Conservation (phyloP, 2,113 vertebrate species). For the Micronisus gabar region DNA sequence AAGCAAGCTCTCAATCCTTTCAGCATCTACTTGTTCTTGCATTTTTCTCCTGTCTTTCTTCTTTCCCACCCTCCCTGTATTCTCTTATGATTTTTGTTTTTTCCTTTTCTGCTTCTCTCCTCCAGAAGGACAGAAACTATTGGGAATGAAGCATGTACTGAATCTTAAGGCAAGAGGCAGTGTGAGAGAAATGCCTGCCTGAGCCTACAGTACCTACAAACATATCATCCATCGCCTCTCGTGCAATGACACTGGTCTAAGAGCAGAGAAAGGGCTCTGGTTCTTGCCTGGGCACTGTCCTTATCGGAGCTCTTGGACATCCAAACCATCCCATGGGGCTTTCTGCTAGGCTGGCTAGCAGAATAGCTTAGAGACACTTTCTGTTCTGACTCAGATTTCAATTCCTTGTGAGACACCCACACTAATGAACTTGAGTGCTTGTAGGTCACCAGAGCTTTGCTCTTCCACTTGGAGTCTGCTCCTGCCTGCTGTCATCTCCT, state of each 20-base stretch:
- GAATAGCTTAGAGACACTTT: not conserved
- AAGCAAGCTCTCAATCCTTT: not conserved
- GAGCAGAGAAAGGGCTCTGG: not conserved
- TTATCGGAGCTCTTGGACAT: not conserved
- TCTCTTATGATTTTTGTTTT: not conserved
- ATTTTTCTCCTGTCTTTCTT: not conserved
- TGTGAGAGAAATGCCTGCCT: not conserved
- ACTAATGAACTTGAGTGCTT: not conserved
- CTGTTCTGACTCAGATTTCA: not conserved
- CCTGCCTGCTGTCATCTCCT: not conserved
- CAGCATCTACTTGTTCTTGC: not conserved
- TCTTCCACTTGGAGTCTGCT: not conserved
- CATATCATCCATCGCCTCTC: not conserved
- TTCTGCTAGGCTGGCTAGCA: not conserved
- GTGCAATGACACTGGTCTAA: not conserved
- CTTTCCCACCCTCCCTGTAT: not conserved
- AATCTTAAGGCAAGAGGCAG: not conserved
- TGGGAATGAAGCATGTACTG: not conserved
- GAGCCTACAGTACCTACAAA: not conserved
- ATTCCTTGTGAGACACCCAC: accelerated
- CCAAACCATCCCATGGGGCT: not conserved
- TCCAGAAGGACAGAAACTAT: not conserved
- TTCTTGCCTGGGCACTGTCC: not conserved
- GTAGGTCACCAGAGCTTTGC: not conserved
- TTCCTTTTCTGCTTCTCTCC: not conserved